Base-by-base conservation (phyloP, 1,140 invertebrate genomes). In the Drosophila nannoptera region DNA sequence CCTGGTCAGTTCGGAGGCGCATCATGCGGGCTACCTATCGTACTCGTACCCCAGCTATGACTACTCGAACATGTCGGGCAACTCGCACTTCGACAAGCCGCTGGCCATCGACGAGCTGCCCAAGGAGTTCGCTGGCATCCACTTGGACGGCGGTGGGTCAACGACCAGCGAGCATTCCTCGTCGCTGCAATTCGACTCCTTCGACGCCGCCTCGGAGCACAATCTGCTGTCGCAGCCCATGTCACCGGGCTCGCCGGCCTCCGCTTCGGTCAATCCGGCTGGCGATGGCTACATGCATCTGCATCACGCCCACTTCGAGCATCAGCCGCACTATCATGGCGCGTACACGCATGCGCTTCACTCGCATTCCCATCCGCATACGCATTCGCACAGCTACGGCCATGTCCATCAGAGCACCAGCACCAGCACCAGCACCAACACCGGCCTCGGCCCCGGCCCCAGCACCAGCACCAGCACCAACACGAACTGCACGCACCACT, bases 61-160 rank as follows among this genome's bases (percentile, higher is more conserved):
- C 9, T 89, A 89, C 31, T 86, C 86, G 7, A 89, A 89, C 49
- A 89, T 89, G 88, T 88, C 88, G 29, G 77, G 87, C 2, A 89
- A 89, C 36, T 77, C 81, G 7, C 65, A 78, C 7, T 89, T 89
- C 5, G 88, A 89, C 8, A 89, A 89, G 40, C 75, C 83, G 0
- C 36, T 89, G 35, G 88, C 77, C 32, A 89, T 89, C 12, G 86
- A 88, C 36, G 88, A 89, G 58, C 35, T 89, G 52, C 65, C 84
- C 38, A 77, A 82, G 54, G 80, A 87, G 40, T 86, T 78, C 22
- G 58, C 45, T 7, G 82, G 78, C 12, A 16, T 53, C 11, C 46
- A 49, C 4, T 29, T 66, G 38, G n/a, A 55, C 48, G 67, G 48
- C 2, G 73, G 61, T 7, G 45, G 62, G 7, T 78, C 89, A 4